Evolutionary conservation across 2,888 invertebrate species (phyloP), one percentile per base, ranked within the genome.

Genomic region (Didymodactylos carnosus): DNA sequence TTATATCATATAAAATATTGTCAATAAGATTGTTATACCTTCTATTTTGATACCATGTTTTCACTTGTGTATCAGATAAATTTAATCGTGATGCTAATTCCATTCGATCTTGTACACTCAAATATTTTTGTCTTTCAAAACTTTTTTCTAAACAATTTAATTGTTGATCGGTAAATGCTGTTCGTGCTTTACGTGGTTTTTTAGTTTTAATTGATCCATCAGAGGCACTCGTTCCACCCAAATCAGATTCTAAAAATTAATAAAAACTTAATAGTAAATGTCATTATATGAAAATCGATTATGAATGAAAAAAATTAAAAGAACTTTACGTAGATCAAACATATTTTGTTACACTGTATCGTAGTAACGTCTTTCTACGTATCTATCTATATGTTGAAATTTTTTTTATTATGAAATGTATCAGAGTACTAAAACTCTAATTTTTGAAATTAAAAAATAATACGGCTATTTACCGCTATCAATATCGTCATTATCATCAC

Each of bases 31-130:
- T n/a, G 13, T 14, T 5, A 29, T 16, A 62, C 53, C 53, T 39
- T 87, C 97, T 87, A 83, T 97, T 97, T 85, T 97, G 95, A 85
- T 97, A 97, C 97, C 98, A 98, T 80, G 98, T 98, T 85, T 98
- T 98, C 82, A 98, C 97, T 87, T 99, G 98, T 72, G 97, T 98
- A 85, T 98, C 98, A 62, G 93, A 94, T 75, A 98, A 87, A 80
- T 92, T 91, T 79, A 98, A 81, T 86, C 85, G 92, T 69, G 93
- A 91, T 0, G 98, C 97, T 80, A 98, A 87, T 85, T 98, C 97
- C 92, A 97, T 94, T 78, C 97, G 79, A 83, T 98, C 95, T 83
- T 95, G 97, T 2, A 82, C 82, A 75, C 81, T 81, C 41, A 82
- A 78, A 77, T 83, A 95, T 85, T 95, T 95, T 85, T 95, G 95